Conservation (phyloP, 2,797 vertebrate species). For the Mormyrops attenuatus region DNA sequence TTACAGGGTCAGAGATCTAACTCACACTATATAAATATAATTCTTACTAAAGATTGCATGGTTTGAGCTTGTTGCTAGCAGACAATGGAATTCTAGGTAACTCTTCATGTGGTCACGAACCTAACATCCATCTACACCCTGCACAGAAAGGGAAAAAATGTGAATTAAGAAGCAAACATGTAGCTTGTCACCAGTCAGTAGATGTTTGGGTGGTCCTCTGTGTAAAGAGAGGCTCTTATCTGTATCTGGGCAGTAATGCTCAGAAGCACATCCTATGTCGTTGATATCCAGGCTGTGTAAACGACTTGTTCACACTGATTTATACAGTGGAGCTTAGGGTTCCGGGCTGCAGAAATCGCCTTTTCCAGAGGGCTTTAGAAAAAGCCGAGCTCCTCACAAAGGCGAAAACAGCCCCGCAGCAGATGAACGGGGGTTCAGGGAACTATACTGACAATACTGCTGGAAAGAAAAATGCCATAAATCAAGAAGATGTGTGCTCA, state of each 20-base stretch:
- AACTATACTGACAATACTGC: not conserved
- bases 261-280: conserved; percentile 15
- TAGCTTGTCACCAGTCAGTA: not conserved
- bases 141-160: not conserved
- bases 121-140: not conserved
- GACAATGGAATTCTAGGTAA: not conserved
- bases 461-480: not conserved
- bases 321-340: conserved; percentile 25
- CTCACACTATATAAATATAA: not conserved
- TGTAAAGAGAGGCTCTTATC: not conserved
- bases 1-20: not conserved
- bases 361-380: conserved; percentile 33
- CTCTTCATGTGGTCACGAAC: not conserved
- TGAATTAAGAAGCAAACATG: not conserved
- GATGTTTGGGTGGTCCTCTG: conserved; percentile 16
- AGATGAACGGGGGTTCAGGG: not conserved
- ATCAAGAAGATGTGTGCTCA: not conserved
- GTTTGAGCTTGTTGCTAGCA: not conserved
- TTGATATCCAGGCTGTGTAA: conserved; percentile 29
- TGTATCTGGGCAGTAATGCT: conserved; percentile 9
- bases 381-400: conserved; percentile 22
- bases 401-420: conserved; percentile 6
- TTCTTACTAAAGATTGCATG: not conserved
- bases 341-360: conserved; percentile 34
- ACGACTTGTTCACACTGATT: conserved; percentile 31